Evolutionary conservation across 1,140 invertebrate species (phyloP).

Genomic region (Gryon sp.): DNA sequence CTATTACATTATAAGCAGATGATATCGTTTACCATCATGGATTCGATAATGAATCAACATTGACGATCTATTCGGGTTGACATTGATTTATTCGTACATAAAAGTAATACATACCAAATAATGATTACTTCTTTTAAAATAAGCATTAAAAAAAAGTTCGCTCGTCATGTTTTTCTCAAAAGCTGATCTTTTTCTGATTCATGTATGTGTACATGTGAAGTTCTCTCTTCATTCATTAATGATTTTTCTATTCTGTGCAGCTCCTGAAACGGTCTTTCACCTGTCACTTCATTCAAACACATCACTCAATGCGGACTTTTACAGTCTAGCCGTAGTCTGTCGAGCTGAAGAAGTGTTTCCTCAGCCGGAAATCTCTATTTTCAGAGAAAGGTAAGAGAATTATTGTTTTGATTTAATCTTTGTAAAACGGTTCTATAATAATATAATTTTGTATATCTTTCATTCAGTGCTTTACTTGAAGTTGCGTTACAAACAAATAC

Average conservation of each 20-base stretch:
- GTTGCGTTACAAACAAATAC: too few species aligned
- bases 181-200: constrained; percentile 45
- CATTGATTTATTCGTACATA: too few species aligned
- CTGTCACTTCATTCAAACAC: constrained; percentile 68
- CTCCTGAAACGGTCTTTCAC: constrained; percentile 67
- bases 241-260: constrained; percentile 64
- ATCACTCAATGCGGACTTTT: constrained; percentile 63
- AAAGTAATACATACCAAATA: too few species aligned
- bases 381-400: constrained; percentile 68
- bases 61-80: too few species aligned
- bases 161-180: too few species aligned
- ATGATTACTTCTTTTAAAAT: too few species aligned
- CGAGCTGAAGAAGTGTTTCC: constrained; percentile 71
- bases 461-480: too few species aligned
- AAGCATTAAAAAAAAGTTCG: too few species aligned
- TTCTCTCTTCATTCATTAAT: constrained; percentile 42
- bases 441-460: too few species aligned
- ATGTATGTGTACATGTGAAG: constrained; percentile 15
- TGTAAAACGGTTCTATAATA: neutral
- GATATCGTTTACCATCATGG: too few species aligned
- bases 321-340: constrained; percentile 67
- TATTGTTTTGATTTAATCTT: constrained; percentile 30
- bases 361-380: constrained; percentile 68
- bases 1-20: too few species aligned
- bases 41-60: too few species aligned